Conservation (phyloP, 2,113 vertebrate species). For the Antigone vipio region DNA sequence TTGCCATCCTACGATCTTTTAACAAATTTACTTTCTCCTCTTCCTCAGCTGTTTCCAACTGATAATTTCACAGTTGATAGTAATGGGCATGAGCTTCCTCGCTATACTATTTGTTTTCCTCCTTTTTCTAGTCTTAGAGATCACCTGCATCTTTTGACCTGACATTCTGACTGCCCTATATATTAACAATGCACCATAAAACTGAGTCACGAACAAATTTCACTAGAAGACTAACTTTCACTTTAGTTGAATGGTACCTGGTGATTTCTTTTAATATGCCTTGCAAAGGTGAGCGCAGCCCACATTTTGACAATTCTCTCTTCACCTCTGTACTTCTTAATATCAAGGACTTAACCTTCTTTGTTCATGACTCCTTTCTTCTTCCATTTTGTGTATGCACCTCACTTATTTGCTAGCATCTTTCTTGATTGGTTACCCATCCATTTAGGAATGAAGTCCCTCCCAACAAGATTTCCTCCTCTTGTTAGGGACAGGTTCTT, state of each 20-base stretch:
- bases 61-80: neutral
- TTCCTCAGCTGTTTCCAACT: neutral
- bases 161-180: neutral
- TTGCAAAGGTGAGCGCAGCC: neutral
- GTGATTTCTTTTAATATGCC: neutral
- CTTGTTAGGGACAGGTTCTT: neutral
- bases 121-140: neutral
- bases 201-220: neutral
- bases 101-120: neutral
- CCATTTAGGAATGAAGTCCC: neutral
- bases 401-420: neutral
- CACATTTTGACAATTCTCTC: neutral
- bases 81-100: neutral
- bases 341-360: neutral
- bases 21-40: neutral
- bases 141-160: neutral
- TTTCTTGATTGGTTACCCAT: neutral
- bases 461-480: neutral
- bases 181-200: neutral
- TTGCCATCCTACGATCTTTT: neutral
- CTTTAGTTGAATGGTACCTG: neutral
- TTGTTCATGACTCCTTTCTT: neutral
- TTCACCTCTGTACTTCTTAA: neutral
- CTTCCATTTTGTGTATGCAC: neutral
- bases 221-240: neutral